Conservation (phyloP, 2,113 vertebrate genomes). For the Pogona vitticeps region DNA sequence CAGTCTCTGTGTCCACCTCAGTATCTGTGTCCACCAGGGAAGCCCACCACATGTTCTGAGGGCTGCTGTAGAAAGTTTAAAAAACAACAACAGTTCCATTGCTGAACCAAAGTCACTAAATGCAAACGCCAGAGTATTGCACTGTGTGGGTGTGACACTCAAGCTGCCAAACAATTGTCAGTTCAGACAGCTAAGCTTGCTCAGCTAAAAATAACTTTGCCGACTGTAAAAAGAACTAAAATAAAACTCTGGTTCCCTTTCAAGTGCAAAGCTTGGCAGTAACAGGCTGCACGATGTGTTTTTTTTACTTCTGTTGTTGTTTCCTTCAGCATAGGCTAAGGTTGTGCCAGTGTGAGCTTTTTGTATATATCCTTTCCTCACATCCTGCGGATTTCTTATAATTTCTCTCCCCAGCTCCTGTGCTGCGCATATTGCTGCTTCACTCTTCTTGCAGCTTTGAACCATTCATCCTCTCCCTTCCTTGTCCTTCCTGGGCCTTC, state of each 20-base stretch:
- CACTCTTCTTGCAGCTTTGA: constrained; percentile 62
- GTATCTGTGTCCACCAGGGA: no score
- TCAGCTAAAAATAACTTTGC: constrained; percentile 49
- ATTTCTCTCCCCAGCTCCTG: constrained; percentile 35
- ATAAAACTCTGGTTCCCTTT: constrained; percentile 29
- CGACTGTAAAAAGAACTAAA: constrained; percentile 50
- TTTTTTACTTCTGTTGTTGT: constrained; percentile 12
- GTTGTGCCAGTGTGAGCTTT: background rate
- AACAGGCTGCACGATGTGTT: fast-evolving
- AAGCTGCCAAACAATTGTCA: background rate
- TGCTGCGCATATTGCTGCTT: constrained; percentile 44
- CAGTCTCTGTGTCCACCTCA: background rate
- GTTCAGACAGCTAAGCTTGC: constrained; percentile 17
- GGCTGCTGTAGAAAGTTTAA: background rate
- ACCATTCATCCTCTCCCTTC: constrained; percentile 53
- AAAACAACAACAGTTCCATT: background rate
- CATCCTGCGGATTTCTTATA: constrained; percentile 55
- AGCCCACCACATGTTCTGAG: background rate
- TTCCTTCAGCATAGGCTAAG: constrained; percentile 9
- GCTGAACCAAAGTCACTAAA: background rate
- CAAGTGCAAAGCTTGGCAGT: constrained; percentile 20
- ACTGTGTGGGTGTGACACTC: background rate
- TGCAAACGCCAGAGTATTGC: background rate
- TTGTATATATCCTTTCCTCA: constrained; percentile 24
- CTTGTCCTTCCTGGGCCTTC: constrained; percentile 1